These are phyloP conservation scores for Drosophila grimshawi DNA, from an alignment of 1,140 invertebrate genomes.

Conservation along the genomic window DNA sequence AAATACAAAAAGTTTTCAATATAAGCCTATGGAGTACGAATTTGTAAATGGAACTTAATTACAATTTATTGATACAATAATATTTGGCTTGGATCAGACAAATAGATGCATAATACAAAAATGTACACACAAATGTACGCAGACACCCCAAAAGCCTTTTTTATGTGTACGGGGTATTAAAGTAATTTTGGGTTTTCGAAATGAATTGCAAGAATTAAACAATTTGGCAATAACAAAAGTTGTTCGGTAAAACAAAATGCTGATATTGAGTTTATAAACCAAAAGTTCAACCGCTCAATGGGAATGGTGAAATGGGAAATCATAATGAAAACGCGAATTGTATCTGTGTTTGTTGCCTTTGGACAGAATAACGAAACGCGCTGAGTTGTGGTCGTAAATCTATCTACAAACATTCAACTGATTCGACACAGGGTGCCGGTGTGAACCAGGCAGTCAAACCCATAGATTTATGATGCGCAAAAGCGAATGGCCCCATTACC, in stretches of 20 bases:
- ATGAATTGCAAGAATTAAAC: constrained; percentile 35
- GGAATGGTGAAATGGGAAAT: constrained; percentile 35
- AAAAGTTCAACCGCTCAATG: constrained; percentile 18
- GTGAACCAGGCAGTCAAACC: neutral
- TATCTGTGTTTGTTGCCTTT: constrained; percentile 28
- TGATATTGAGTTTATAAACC: constrained; percentile 20
- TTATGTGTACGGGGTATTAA: constrained; percentile 7
- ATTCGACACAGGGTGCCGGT: constrained; percentile 8
- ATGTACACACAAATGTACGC: too few relatives aligned
- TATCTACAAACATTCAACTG: constrained; percentile 44
- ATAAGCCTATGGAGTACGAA: too few relatives aligned
- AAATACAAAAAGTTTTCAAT: too few relatives aligned
- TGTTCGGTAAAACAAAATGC: constrained; percentile 26
- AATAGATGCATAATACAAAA: too few relatives aligned
- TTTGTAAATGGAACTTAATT: too few relatives aligned
- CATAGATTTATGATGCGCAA: constrained; percentile 68
- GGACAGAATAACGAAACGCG: constrained; percentile 9
- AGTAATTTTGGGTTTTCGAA: constrained; percentile 18
- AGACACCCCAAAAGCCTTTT: neutral
- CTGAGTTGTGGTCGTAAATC: constrained; percentile 34
- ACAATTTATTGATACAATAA: too few relatives aligned
- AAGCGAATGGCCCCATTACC: constrained; percentile 32
- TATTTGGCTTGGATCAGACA: too few relatives aligned
- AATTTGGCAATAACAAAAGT: constrained; percentile 31
- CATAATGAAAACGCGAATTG: constrained; percentile 51